Conservation (phyloP, 1,140 invertebrate species). For the Liolophura sinensis region DNA sequence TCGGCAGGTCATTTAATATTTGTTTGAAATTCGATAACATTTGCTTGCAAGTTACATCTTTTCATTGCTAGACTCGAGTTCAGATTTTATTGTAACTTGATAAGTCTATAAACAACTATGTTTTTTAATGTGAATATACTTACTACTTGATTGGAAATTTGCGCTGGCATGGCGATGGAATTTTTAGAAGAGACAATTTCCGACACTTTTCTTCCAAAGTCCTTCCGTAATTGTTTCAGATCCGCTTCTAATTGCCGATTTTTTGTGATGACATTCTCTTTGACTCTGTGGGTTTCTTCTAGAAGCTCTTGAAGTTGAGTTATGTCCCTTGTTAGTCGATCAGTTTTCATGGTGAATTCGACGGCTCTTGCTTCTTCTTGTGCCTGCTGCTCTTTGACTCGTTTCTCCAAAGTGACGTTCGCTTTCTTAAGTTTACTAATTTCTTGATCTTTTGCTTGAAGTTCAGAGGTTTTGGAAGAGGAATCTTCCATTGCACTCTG, state of each 20-base stretch:
- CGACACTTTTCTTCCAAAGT: slow-evolving; percentile 40
- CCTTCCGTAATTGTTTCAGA: slow-evolving; percentile 36
- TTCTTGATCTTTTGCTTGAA: slow-evolving; percentile 38
- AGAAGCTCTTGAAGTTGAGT: slow-evolving; percentile 37
- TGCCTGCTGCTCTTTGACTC: slow-evolving; percentile 29
- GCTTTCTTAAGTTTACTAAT: slow-evolving; percentile 34
- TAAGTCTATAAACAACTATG: too few species aligned
- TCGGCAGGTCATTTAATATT: too few species aligned
- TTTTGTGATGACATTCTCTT: slow-evolving; percentile 32
- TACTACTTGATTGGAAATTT: too few species aligned
- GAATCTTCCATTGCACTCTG: slow-evolving; percentile 38
- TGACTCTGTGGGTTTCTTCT: slow-evolving; percentile 39
- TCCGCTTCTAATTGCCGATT: slow-evolving; percentile 47
- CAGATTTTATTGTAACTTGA: too few species aligned
- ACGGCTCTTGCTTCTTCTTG: slow-evolving; percentile 26
- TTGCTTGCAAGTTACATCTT: too few species aligned
- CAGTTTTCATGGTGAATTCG: slow-evolving; percentile 36
- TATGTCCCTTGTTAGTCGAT: slow-evolving; percentile 40
- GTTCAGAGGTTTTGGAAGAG: slow-evolving; percentile 35
- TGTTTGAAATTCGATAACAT: too few species aligned
- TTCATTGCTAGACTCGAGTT: too few species aligned
- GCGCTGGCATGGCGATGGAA: too few species aligned
- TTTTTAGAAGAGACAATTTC: slow-evolving; percentile 27
- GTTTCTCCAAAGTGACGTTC: slow-evolving; percentile 31
- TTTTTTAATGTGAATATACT: too few species aligned